phyloP scores from a whole-genome alignment of 2,797 vertebrate genomes.

The Eidolon dupreanum region DNA sequence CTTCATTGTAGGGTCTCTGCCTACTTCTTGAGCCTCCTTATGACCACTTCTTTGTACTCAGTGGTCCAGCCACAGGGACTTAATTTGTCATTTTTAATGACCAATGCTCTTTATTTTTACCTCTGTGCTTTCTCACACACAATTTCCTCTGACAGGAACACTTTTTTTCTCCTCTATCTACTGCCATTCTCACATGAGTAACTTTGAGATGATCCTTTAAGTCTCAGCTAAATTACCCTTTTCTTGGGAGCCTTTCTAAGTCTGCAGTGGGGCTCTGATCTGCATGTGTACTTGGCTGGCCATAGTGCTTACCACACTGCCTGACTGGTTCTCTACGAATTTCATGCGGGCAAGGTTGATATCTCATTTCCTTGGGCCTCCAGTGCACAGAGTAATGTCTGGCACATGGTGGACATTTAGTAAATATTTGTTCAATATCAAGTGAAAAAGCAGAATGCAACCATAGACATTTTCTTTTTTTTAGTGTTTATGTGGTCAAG shows the following conservation, averaged over 20 bases:
- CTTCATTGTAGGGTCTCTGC: background rate
- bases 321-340: background rate
- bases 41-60: background rate
- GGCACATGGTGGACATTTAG: background rate
- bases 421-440: conserved; percentile 74
- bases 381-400: background rate
- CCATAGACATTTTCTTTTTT: conserved; percentile 73
- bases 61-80: background rate
- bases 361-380: background rate
- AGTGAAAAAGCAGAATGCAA: conserved; percentile 78
- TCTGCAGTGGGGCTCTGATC: background rate
- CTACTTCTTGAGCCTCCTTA: background rate
- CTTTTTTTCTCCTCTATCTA: background rate
- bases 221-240: background rate
- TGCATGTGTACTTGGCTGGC: background rate
- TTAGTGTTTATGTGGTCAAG: conserved; percentile 58
- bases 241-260: background rate
- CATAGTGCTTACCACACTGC: background rate
- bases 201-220: background rate
- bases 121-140: background rate
- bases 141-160: background rate
- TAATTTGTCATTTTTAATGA: background rate
- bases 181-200: background rate
- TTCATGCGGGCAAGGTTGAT: background rate
- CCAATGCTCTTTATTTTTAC: background rate